Base-by-base conservation (phyloP, 2,888 invertebrate species). In the Cephonodes hylas region DNA sequence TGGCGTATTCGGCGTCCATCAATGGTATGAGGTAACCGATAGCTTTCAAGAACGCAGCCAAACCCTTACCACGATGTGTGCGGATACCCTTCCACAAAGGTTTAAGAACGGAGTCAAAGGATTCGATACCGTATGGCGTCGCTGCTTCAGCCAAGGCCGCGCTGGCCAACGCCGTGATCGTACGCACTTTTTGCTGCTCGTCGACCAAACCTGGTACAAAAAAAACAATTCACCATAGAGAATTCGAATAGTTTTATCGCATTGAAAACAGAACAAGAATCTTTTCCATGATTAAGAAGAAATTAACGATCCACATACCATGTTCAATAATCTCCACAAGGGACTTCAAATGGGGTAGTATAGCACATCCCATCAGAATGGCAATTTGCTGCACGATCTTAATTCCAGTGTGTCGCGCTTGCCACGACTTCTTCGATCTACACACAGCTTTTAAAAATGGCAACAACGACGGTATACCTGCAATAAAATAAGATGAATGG, bases 371-470 rank as follows among this genome's bases (percentile, higher is more conserved):
- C 99, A 99, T 99, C 27, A 99, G 93, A 81, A 99, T 99, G 53
- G 99, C 99, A 72, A 99, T 99, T 93, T 99, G 99, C 85, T 99
- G 99, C 0, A 99, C 99, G 81, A 99, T 99, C 93, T 99, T 99
- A 66, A 99, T 99, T 81, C 99, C 99, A 3, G 99, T 99, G 86
- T 99, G 99, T 15, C 96, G 93, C 2, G 96, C 99, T 90, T 99
- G 99, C 99, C 99, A 99, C 0, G 99, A 99, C 86, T 99, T 99
- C 93, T 99, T 99, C 71, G 99, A 99, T 74, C 98, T 96, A 85
- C 99, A 99, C 2, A 99, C 99, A 60, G 99, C 99, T 89, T 99
- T 99, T 74, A 99, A 94, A 89, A 99, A 99, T 0, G 99, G 99
- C 70, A 99, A 89, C 6, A 99, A 93, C 0, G 99, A 99, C 6